phyloP scores from a whole-genome alignment of 2,113 vertebrate genomes.

The Chaetodon trifascialis region DNA sequence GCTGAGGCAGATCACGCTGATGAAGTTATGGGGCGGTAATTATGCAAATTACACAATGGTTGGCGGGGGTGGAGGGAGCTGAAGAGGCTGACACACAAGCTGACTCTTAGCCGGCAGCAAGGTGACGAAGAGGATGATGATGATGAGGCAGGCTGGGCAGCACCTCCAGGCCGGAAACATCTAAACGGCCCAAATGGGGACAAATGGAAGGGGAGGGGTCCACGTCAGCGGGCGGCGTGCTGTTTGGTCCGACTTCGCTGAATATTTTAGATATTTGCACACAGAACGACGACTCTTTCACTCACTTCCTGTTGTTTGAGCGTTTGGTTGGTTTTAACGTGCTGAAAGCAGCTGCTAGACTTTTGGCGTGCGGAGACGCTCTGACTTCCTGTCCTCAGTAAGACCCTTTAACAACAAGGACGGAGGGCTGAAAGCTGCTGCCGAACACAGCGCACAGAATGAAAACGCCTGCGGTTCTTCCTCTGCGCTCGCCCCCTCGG shows the following conservation, averaged over 20 bases:
- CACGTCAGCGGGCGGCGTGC: no score
- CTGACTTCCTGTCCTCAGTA: neutral
- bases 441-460: neutral
- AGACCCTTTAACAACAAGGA: neutral
- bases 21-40: constrained; percentile 39
- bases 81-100: constrained; percentile 23
- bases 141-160: constrained; percentile 18
- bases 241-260: no score
- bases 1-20: constrained; percentile 32
- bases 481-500: neutral
- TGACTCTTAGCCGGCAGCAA: constrained; percentile 28
- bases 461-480: constrained; percentile 1
- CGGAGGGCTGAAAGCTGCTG: constrained; percentile 6
- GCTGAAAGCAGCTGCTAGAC: neutral
- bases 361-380: neutral
- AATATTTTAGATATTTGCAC: no score
- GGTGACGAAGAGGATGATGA: constrained; percentile 11
- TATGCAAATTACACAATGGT: constrained; percentile 46
- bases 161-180: constrained; percentile 29
- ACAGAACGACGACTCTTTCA: no score
- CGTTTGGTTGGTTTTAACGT: no score
- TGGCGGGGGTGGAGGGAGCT: constrained; percentile 12
- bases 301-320: neutral
- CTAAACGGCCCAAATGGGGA: neutral
- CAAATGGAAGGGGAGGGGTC: neutral